These are phyloP conservation scores for Batillaria attramentaria DNA, from an alignment of 1,140 invertebrate genomes.

Conservation along the genomic window DNA sequence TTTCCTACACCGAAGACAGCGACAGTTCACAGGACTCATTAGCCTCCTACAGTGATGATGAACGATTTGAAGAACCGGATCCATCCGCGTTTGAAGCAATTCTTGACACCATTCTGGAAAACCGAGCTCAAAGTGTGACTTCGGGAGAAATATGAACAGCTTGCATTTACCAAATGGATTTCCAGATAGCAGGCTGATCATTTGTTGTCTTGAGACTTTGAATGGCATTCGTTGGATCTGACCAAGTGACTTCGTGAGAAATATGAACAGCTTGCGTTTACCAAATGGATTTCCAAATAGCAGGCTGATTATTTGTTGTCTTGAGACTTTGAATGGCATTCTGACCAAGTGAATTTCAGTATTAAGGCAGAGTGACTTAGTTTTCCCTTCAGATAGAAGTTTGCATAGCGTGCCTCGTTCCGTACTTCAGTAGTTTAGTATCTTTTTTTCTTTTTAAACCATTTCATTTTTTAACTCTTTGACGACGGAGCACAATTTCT, in stretches of 20 bases:
- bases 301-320: background rate
- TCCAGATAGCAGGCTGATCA: background rate
- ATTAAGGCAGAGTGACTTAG: no score
- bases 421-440: no score
- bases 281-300: background rate
- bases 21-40: background rate
- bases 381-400: no score
- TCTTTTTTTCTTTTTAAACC: no score
- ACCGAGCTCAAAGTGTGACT: background rate
- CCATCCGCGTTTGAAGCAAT: no score
- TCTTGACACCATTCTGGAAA: background rate
- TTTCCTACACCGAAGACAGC: background rate
- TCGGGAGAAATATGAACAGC: background rate
- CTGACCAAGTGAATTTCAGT: background rate
- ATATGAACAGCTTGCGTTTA: background rate
- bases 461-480: no score
- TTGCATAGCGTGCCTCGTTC: no score
- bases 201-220: no score
- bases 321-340: no score
- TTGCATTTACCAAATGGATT: background rate
- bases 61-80: constrained; percentile 9
- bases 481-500: no score
- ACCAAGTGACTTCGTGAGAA: background rate
- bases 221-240: no score
- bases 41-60: background rate